Evolutionary conservation across 2,797 vertebrate genomes (phyloP).

Genomic region (Merluccius polli): DNA sequence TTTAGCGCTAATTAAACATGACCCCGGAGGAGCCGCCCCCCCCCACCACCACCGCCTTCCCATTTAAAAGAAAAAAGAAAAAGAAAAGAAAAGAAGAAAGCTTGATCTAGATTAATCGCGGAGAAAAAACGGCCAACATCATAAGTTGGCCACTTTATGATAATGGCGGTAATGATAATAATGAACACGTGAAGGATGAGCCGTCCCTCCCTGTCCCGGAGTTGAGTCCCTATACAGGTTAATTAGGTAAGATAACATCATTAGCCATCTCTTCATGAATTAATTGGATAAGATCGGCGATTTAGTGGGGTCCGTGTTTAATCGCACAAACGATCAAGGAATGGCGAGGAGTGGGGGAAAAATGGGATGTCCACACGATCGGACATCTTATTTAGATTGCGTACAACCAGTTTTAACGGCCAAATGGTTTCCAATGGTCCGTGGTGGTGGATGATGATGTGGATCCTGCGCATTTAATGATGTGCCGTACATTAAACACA

Average conservation of each 20-base stretch:
- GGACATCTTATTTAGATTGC: constrained; percentile 73
- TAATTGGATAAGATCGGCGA: constrained; percentile 78
- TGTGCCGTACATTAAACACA: constrained; percentile 8
- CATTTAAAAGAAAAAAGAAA: constrained; percentile 17
- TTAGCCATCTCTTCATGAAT: constrained; percentile 81
- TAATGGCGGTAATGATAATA: constrained; percentile 79
- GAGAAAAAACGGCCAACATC: constrained; percentile 69
- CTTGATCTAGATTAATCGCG: constrained; percentile 74
- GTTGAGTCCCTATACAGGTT: constrained; percentile 80
- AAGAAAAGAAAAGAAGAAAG: constrained; percentile 48
- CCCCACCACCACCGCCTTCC: not conserved
- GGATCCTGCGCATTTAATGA: constrained; percentile 21
- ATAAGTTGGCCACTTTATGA: constrained; percentile 73
- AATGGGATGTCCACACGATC: constrained; percentile 58
- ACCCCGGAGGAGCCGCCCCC: constrained; percentile 62
- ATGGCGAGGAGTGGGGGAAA: constrained; percentile 62
- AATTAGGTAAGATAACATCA: constrained; percentile 87
- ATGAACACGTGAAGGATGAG: constrained; percentile 79
- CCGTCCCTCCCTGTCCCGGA: constrained; percentile 73
- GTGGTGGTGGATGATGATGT: constrained; percentile 12
- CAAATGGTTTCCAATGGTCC: constrained; percentile 45
- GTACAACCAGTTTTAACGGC: constrained; percentile 67
- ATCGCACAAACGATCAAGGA: constrained; percentile 74
- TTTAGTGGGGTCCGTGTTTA: constrained; percentile 77
- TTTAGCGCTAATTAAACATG: constrained; percentile 73